A percentile compares a stretch with the other conserved stretches of the same genome.
Conservation (phyloP, 2,888 invertebrate genomes). For the Chalcis sispes region DNA sequence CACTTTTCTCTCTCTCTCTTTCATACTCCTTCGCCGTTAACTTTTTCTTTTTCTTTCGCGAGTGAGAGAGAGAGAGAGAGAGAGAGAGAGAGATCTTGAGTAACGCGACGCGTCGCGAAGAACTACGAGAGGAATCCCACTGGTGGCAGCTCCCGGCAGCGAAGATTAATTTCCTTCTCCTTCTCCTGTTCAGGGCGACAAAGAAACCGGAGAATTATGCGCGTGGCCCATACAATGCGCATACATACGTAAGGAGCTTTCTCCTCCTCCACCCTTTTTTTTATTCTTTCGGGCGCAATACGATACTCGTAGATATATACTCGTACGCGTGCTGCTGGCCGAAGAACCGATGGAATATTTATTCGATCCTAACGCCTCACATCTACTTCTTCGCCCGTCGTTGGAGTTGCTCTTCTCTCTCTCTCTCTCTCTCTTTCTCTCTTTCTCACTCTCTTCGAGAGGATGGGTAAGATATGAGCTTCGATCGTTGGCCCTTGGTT, state of each 20-base stretch:
- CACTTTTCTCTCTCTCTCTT: background rate
- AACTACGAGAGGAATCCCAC: constrained; percentile 40
- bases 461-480: constrained; percentile 1
- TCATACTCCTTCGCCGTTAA: background rate
- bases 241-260: constrained; percentile 20
- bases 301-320: constrained; percentile 32
- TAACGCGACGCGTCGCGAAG: constrained; percentile 48
- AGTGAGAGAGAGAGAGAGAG: constrained; percentile 5
- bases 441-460: constrained; percentile 3
- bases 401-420: constrained; percentile 12
- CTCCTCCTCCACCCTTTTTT: no score
- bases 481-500: constrained; percentile 5
- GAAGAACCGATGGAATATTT: constrained; percentile 48
- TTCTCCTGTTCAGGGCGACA: constrained; percentile 18
- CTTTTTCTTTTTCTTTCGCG: constrained; percentile 4
- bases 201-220: constrained; percentile 51
- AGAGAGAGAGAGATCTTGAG: constrained; percentile 39
- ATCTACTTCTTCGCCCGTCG: constrained; percentile 9
- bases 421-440: constrained; percentile 1
- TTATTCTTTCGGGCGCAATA: background rate
- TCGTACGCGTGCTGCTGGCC: constrained; percentile 15
- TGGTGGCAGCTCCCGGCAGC: constrained; percentile 16
- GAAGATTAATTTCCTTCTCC: constrained; percentile 53
- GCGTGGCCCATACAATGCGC: constrained; percentile 32
- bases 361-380: constrained; percentile 45